These are phyloP conservation scores for Epizoanthus illoricatus DNA, from an alignment of 92 coral and sea anemone genomes.

Conservation along the genomic window DNA sequence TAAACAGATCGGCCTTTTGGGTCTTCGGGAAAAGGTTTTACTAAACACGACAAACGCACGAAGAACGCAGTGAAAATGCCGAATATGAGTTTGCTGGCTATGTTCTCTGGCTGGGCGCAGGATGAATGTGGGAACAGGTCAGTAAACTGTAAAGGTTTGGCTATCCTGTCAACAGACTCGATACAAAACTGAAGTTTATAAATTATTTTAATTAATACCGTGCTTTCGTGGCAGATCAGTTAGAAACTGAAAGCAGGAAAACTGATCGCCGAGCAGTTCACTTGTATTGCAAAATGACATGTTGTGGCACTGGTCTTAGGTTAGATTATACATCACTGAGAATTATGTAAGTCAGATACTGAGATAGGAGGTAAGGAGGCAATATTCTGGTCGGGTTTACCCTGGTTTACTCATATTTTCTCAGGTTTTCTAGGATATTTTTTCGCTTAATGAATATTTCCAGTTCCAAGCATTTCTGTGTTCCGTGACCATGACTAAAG, in stretches of 20 bases:
- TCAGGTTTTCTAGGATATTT: neutral
- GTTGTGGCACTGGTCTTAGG: too few relatives aligned
- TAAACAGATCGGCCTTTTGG: neutral
- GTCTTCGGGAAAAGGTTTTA: neutral
- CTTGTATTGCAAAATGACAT: too few relatives aligned
- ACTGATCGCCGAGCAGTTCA: too few relatives aligned
- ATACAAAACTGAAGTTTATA: neutral
- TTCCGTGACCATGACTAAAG: neutral
- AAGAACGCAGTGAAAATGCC: constrained; percentile 31
- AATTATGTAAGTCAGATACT: too few relatives aligned
- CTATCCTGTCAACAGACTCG: too few relatives aligned
- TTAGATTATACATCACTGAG: too few relatives aligned
- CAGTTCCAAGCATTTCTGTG: neutral
- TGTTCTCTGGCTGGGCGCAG: constrained; percentile 36
- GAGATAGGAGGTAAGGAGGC: too few relatives aligned
- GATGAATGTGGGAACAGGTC: constrained; percentile 33
- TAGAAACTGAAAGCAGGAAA: too few relatives aligned
- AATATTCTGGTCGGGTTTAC: neutral
- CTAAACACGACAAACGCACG: neutral
- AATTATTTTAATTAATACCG: neutral
- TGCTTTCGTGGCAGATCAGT: neutral
- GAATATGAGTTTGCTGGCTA: neutral
- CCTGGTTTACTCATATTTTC: neutral
- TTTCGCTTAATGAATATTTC: neutral
- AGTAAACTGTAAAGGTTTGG: neutral